These are phyloP conservation scores for Pseudanteris insignis DNA, from an alignment of 2,888 invertebrate genomes.

Conservation along the genomic window DNA sequence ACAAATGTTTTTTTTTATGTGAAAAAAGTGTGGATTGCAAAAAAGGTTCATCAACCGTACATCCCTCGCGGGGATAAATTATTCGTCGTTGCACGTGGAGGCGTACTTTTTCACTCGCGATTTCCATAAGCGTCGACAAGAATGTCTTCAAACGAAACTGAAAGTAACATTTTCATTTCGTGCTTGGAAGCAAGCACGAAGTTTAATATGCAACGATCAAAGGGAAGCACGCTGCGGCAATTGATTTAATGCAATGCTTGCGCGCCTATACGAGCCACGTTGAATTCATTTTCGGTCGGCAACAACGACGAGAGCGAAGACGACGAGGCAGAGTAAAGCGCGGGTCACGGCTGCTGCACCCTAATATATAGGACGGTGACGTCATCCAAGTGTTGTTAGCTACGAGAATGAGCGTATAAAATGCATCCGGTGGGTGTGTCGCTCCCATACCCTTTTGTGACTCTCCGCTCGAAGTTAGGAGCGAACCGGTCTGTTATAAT, in stretches of 20 bases:
- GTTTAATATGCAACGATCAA: conserved; percentile 37
- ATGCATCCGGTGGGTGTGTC: conserved; percentile 65
- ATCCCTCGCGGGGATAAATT: too few relatives aligned
- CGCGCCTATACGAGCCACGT: conserved; percentile 14
- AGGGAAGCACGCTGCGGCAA: conserved; percentile 31
- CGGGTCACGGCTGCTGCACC: conserved; percentile 54
- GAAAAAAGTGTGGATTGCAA: too few relatives aligned
- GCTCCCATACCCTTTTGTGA: conserved; percentile 62
- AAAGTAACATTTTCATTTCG: conserved; percentile 36
- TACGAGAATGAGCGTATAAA: conserved; percentile 57
- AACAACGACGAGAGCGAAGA: conserved; percentile 42
- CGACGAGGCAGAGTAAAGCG: conserved; percentile 36
- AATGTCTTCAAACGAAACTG: conserved; percentile 25
- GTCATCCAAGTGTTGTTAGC: conserved; percentile 54
- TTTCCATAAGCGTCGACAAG: conserved; percentile 22
- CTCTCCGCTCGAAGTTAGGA: conserved; percentile 55
- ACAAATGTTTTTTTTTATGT: too few relatives aligned
- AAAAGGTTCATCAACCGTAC: too few relatives aligned
- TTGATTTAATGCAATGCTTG: conserved; percentile 32
- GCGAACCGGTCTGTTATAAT: conserved; percentile 57
- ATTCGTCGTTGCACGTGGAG: neutral
- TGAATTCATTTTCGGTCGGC: conserved; percentile 36
- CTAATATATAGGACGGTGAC: conserved; percentile 57
- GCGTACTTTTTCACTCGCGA: conserved; percentile 2
- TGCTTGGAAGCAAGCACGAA: conserved; percentile 19